Percentiles rank a stretch among this genome's conserved stretches.
These are phyloP conservation scores for Dendrophyllia cribrosa DNA, from an alignment of 64 coral and sea anemone genomes.

Conservation along the genomic window DNA sequence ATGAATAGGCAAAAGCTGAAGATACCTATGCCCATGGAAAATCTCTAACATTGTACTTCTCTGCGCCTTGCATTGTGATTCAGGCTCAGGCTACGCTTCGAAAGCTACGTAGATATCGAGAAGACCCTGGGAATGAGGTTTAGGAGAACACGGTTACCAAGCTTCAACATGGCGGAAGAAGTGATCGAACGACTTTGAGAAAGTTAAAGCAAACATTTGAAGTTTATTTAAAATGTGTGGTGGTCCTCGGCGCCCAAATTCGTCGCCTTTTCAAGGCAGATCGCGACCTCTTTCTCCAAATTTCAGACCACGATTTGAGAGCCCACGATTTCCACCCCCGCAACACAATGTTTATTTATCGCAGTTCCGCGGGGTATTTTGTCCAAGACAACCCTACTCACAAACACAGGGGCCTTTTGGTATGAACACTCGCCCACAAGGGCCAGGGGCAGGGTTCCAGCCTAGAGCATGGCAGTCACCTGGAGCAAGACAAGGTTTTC, in stretches of 20 bases:
- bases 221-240: conserved; percentile 1
- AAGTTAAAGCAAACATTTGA: background rate
- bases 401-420: background rate
- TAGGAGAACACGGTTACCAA: no score
- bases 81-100: no score
- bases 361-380: background rate
- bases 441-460: background rate
- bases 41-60: no score
- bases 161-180: no score
- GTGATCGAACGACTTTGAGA: no score
- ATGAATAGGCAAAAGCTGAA: no score
- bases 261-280: conserved; percentile 8
- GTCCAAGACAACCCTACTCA: background rate
- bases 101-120: no score
- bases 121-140: no score
- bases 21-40: no score
- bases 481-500: conserved; percentile 17
- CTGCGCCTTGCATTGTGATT: no score
- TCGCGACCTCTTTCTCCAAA: conserved; percentile 21
- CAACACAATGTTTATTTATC: background rate
- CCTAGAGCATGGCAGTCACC: background rate
- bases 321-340: conserved; percentile 21
- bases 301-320: conserved; percentile 5
- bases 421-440: background rate
- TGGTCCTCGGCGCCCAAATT: conserved; percentile 29